A percentile compares a stretch with the other conserved stretches of the same genome.
Conservation (phyloP, 2,113 vertebrate genomes). For the Bubalus kerabau region DNA sequence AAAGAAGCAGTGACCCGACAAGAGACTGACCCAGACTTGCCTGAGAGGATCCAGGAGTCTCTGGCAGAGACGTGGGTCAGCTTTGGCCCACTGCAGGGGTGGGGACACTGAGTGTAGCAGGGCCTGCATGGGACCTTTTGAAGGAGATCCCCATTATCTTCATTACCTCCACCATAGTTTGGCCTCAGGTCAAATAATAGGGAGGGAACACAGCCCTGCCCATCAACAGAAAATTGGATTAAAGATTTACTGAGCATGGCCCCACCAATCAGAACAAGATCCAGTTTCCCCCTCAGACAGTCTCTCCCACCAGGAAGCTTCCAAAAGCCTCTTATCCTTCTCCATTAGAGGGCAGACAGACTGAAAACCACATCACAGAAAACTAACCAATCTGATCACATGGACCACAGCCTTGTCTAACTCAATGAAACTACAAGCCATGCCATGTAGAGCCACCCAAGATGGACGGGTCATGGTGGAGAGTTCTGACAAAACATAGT, state of each 20-base stretch:
- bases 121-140: background rate
- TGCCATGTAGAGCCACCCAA: background rate
- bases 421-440: background rate
- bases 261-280: background rate
- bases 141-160: background rate
- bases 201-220: background rate
- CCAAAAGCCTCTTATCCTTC: background rate
- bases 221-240: background rate
- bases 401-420: background rate
- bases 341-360: background rate
- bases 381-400: background rate
- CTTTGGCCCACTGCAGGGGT: rapidly evolving
- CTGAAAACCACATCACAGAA: background rate
- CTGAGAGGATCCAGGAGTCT: background rate
- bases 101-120: background rate
- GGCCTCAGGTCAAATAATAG: background rate
- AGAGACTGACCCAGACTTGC: background rate
- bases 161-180: background rate
- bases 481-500: background rate
- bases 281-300: background rate
- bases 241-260: background rate
- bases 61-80: rapidly evolving
- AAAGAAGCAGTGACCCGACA: background rate
- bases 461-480: background rate
- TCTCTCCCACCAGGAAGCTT: background rate